phyloP scores from a whole-genome alignment of 2,888 invertebrate genomes.

The Pristionchus japonicus region DNA sequence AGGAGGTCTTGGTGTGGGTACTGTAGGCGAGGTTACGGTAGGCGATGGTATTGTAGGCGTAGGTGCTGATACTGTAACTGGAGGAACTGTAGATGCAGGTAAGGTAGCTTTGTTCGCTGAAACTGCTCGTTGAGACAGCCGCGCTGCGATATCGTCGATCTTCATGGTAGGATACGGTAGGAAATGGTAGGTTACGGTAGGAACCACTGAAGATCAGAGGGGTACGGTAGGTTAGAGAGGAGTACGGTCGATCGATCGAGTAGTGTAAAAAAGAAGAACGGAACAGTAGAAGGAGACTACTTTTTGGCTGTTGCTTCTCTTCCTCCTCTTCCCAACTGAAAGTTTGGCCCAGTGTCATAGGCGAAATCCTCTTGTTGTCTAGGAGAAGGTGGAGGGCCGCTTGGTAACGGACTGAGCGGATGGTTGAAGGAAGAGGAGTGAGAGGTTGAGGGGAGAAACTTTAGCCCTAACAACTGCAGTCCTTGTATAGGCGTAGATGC shows the following conservation, averaged over 20 bases:
- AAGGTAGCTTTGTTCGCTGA: neutral
- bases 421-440: neutral
- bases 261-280: too few species aligned
- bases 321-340: too few species aligned
- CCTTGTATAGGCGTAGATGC: too few species aligned
- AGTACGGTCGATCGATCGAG: too few species aligned
- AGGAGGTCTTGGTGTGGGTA: neutral
- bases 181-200: neutral
- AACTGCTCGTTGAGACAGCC: neutral
- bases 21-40: neutral
- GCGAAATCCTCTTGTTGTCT: neutral
- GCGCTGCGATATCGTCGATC: constrained; percentile 1
- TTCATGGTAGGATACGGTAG: neutral
- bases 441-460: too few species aligned
- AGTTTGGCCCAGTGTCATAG: neutral
- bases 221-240: too few species aligned
- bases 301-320: neutral
- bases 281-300: neutral
- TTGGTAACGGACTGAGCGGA: neutral
- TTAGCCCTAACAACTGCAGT: too few species aligned
- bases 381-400: neutral
- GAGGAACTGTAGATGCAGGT: neutral
- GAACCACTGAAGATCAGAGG: too few species aligned
- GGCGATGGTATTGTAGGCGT: neutral
- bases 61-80: neutral